phyloP scores from a whole-genome alignment of 2,113 vertebrate species.

The Osmerus eperlanus region DNA sequence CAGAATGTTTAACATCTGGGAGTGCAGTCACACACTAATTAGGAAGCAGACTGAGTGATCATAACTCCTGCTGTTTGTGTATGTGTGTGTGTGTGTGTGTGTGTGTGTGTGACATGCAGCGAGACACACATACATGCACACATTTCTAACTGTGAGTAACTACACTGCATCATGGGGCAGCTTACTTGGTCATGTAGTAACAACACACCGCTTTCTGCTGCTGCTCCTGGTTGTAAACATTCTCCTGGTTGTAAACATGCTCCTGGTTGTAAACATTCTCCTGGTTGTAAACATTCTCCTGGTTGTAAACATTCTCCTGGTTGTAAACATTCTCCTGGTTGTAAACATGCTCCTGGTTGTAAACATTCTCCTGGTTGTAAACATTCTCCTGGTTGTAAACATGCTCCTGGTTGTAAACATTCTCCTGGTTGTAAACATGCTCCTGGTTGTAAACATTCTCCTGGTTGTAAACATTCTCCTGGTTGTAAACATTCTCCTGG shows the following conservation, averaged over 20 bases:
- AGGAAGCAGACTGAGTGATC: constrained; percentile 25
- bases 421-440: background rate
- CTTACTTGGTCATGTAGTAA: too few relatives aligned
- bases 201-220: background rate
- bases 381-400: constrained; percentile 13
- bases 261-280: background rate
- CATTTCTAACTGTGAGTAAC: too few relatives aligned
- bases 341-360: background rate
- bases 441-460: constrained; percentile 10
- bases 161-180: too few relatives aligned
- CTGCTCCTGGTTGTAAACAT: background rate
- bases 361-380: too few relatives aligned
- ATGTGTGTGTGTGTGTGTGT: background rate
- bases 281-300: constrained; percentile 6
- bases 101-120: background rate
- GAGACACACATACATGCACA: background rate
- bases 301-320: too few relatives aligned
- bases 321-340: background rate
- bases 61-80: background rate
- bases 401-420: too few relatives aligned
- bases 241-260: too few relatives aligned
- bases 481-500: constrained; percentile 14
- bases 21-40: constrained; percentile 4
- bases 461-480: background rate
- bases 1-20: constrained; percentile 27